Conservation (phyloP, 2,888 invertebrate genomes). For the Cyclophora punctaria region DNA sequence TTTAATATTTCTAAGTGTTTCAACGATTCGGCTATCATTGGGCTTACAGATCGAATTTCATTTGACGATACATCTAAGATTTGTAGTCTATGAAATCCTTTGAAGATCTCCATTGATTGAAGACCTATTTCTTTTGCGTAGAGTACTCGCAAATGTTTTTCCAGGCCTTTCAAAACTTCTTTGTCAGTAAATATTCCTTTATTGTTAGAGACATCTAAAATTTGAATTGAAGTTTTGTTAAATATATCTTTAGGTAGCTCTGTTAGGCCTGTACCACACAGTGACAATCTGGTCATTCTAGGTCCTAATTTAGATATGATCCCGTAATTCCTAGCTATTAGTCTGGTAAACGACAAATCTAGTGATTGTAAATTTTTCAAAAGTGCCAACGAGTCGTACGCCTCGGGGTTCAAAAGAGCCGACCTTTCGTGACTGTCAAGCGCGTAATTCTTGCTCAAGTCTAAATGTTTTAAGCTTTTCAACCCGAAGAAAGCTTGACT, state of each 20-base stretch:
- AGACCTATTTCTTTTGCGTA: slow-evolving; percentile 60
- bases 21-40: slow-evolving; percentile 25
- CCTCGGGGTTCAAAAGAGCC: slow-evolving; percentile 24
- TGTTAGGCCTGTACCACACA: slow-evolving; percentile 61
- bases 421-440: slow-evolving; percentile 21
- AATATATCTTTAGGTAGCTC: slow-evolving; percentile 50
- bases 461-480: slow-evolving; percentile 58
- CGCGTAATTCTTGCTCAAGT: slow-evolving; percentile 63
- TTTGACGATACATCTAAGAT: slow-evolving; percentile 67
- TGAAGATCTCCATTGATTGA: slow-evolving; percentile 44
- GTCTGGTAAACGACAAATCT: slow-evolving; percentile 45
- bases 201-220: slow-evolving; percentile 75
- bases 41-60: slow-evolving; percentile 52
- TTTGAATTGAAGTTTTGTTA: slow-evolving; percentile 48
- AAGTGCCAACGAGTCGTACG: slow-evolving; percentile 20
- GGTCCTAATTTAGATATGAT: slow-evolving; percentile 9
- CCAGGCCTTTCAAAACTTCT: slow-evolving; percentile 52
- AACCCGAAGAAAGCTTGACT: slow-evolving; percentile 53
- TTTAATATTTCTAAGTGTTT: slow-evolving; percentile 64
- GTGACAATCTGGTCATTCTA: slow-evolving; percentile 39
- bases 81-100: slow-evolving; percentile 50
- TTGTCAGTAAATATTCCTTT: slow-evolving; percentile 40
- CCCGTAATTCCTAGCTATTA: slow-evolving; percentile 11
- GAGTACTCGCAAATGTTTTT: slow-evolving; percentile 51
- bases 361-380: slow-evolving; percentile 35